Conservation (phyloP, 2,113 vertebrate species). For the Artemisiospiza belli region DNA sequence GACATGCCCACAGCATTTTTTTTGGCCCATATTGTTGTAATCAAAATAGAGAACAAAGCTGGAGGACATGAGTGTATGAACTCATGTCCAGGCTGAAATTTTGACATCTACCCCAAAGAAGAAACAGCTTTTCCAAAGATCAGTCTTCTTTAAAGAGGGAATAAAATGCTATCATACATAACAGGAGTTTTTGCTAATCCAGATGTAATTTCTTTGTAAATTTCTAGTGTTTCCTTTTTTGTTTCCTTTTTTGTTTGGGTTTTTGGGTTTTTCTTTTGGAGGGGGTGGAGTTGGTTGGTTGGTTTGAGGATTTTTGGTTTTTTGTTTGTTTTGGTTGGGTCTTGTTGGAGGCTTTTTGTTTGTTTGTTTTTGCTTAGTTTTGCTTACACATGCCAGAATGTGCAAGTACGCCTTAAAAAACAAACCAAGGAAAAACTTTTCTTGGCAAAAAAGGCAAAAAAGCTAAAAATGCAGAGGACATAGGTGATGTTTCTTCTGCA, state of each 20-base stretch:
- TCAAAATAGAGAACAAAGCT: background rate
- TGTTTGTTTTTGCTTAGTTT: background rate
- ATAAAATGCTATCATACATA: background rate
- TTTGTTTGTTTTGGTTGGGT: background rate
- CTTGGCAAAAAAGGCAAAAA: too few relatives aligned
- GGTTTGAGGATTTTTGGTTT: background rate
- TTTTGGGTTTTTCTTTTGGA: background rate
- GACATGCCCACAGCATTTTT: accelerated
- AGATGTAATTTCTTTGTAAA: background rate
- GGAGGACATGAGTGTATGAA: background rate
- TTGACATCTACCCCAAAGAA: background rate
- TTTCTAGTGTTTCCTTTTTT: background rate
- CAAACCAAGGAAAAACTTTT: background rate
- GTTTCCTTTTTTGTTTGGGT: background rate
- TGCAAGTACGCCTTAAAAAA: background rate
- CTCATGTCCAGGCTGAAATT: background rate
- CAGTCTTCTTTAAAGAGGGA: background rate
- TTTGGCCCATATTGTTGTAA: background rate
- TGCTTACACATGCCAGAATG: background rate
- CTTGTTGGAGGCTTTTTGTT: background rate
- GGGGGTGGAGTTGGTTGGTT: accelerated
- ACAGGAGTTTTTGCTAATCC: background rate
- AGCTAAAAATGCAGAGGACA: background rate
- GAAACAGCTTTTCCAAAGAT: background rate
- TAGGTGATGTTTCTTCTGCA: background rate